Evolutionary conservation across 1,140 invertebrate genomes (phyloP), one percentile per base, ranked within the genome.

Genomic region (Trachymyrmex septentrionalis): DNA sequence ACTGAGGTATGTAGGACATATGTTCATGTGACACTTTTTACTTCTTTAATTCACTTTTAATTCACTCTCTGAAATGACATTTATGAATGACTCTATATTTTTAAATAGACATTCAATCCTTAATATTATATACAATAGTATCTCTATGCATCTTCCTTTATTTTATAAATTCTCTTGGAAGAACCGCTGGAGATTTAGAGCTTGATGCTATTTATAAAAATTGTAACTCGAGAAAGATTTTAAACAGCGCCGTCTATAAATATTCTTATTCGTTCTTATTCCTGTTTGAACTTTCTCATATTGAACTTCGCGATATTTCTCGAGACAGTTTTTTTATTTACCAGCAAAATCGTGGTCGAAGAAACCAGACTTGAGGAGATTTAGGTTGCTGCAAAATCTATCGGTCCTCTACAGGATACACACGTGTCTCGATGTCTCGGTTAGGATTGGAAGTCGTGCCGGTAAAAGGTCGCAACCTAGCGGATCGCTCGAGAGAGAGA

Each of bases 371-470:
- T 64, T 24, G 64, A 69, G 30, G 24, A 38, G 30, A 81, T 69
- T 69, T 44, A 24, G 9, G n/a, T 69, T 44, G 24, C 19, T 14
- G 30, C 21, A 21, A 57, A 55, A 69, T 38, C 59, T 66, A 16
- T 69, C 77, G 64, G 77, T 57, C 3, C 48, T 81, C 2, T 12
- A 12, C 21, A 21, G 24, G 59, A 86, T 59, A 63, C 19, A 44
- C 21, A 30, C 34, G 30, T 38, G 12, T 72, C 75, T 61, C 59
- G 59, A 59, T 75, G 73, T 67, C 76, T 57, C 76, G 75, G 64
- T 86, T 38, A 90, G 84, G 72, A 90, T 86, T 90, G 84, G 75
- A 86, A 90, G 61, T 89, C 81, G 55, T 38, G 24, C 14, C 34
- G 50, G 50, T 57, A 81, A 86, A 75, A 80, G 88, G 64, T 89